Evolutionary conservation across 1,140 invertebrate species (phyloP), one percentile per base, ranked within the genome.

Genomic region (Calephelis nemesis): DNA sequence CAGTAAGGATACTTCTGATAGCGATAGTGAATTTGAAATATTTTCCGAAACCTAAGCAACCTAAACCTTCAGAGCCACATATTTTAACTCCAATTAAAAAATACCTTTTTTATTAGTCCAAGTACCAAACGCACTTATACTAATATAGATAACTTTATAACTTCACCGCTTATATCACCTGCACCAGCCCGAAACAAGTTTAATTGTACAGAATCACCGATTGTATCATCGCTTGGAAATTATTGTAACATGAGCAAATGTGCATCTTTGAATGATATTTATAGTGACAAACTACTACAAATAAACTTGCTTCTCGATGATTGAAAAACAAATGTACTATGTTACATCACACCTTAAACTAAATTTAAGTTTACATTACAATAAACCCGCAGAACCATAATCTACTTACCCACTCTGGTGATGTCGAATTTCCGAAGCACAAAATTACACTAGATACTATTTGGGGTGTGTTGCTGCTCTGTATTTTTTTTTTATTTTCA

Each of bases 201-300:
- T 52, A 52, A 19, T 15, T 8, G 50, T 15, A 15, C 50, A 52
- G n/a, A 52, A 52, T 15, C 50, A 19, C 4, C 13, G 48, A 13
- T 5, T 50, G 48, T 39, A 12, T 39, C 19, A 62, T 62, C 60
- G 30, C 9, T 62, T 62, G 39, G 19, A 42, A 39, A 12, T 62
- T 42, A 39, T 40, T 30, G 60, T 62, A 42, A 48, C 10, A 40
- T 62, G 39, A 62, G 40, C 40, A 63, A 42, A 42, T n/a, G 62
- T 63, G 40, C 12, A 63, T 63, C 62, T 40, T 47, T 63, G 45
- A 63, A 63, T 45, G 12, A 63, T 45, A 63, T 63, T 63, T 63
- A 39, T 63, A 63, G 45, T 40, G n/a, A 47, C n/a, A 47, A 47
- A 15, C 12, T 47, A 42, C 30, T 63, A 45, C 62, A 47, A 45